phyloP scores from a whole-genome alignment of 2,113 vertebrate genomes.

The Apodemus speciosus region DNA sequence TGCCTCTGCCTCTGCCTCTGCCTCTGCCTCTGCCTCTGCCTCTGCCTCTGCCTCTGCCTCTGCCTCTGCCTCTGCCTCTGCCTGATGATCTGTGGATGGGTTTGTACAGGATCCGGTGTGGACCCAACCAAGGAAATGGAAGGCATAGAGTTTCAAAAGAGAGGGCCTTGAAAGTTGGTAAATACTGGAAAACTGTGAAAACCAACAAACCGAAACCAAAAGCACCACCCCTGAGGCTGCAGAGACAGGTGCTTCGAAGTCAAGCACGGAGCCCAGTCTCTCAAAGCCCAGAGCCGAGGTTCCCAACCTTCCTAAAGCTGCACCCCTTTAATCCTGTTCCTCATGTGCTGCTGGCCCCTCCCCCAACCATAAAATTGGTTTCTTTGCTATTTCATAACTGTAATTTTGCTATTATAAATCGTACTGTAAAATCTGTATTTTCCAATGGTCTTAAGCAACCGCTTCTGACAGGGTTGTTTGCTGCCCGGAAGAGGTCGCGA shows the following conservation, averaged over 20 bases:
- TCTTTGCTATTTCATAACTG: neutral
- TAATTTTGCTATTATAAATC: neutral
- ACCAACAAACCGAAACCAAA: neutral
- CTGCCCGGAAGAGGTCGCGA: neutral
- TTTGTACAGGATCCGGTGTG: neutral
- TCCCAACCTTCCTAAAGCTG: neutral
- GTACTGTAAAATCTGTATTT: neutral
- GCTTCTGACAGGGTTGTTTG: too few species aligned
- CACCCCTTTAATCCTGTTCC: too few species aligned
- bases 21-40: too few species aligned
- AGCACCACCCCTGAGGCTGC: neutral
- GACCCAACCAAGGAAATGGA: neutral
- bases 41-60: too few species aligned
- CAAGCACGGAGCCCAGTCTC: neutral
- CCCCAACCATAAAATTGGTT: neutral
- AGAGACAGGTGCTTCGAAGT: neutral
- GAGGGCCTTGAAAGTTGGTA: neutral
- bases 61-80: neutral
- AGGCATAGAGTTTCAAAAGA: conserved; percentile 31
- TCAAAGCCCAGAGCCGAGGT: neutral
- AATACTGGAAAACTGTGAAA: neutral
- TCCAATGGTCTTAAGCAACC: neutral
- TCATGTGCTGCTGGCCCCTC: neutral
- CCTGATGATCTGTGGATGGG: neutral
- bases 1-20: too few species aligned